Percentiles rank a stretch among this genome's conserved stretches.
These are phyloP conservation scores for Oithona nana DNA, from an alignment of 2,888 invertebrate species.

Conservation along the genomic window DNA sequence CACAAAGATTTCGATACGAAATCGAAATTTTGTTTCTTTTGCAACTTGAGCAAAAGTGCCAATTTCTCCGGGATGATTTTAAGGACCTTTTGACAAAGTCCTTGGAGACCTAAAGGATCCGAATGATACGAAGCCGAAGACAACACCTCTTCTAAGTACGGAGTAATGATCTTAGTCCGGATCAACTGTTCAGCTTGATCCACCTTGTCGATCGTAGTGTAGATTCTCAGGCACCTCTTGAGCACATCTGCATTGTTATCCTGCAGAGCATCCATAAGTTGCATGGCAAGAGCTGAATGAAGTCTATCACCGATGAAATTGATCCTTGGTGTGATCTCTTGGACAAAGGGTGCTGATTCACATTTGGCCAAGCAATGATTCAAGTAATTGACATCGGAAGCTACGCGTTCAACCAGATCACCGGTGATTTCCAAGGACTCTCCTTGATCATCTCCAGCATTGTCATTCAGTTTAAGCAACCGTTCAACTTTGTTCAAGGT, in stretches of 20 bases:
- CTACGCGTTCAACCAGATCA: constrained; percentile 47
- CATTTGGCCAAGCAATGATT: constrained; percentile 46
- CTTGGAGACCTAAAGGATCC: constrained; percentile 42
- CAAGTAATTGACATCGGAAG: constrained; percentile 51
- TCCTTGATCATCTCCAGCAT: constrained; percentile 28
- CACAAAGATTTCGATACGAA: constrained; percentile 69
- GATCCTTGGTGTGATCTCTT: constrained; percentile 27
- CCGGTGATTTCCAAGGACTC: constrained; percentile 36
- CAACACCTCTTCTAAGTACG: constrained; percentile 48
- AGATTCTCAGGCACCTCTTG: constrained; percentile 32
- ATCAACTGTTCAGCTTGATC: constrained; percentile 33
- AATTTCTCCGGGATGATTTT: constrained; percentile 40
- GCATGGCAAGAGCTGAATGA: background rate
- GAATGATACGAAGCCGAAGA: constrained; percentile 43
- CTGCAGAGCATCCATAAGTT: constrained; percentile 25
- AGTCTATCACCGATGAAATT: constrained; percentile 19
- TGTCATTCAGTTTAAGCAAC: constrained; percentile 21
- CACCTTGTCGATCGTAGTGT: constrained; percentile 46
- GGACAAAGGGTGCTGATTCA: constrained; percentile 32
- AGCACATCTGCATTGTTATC: constrained; percentile 31
- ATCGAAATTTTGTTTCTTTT: constrained; percentile 33
- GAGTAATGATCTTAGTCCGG: constrained; percentile 44
- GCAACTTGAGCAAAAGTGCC: background rate
- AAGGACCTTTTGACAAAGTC: constrained; percentile 50
- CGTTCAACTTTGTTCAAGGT: constrained; percentile 22